Percentiles rank a stretch among this genome's conserved stretches.
phyloP scores from a whole-genome alignment of 2,797 vertebrate genomes.

The Naso thynnoides region DNA sequence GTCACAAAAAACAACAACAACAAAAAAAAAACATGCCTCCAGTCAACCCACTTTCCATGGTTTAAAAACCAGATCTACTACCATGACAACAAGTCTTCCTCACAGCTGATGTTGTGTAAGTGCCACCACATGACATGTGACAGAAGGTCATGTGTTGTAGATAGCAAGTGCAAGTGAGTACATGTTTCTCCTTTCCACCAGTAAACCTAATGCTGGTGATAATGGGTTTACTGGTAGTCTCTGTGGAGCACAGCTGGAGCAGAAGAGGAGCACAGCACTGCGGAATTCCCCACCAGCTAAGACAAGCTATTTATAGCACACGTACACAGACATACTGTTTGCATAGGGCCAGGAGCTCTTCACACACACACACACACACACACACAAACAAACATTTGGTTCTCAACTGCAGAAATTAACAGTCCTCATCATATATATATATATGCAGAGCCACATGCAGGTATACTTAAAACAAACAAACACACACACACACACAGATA shows the following conservation, averaged over 20 bases:
- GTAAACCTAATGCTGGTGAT: slow-evolving; percentile 52
- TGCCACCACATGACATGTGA: slow-evolving; percentile 56
- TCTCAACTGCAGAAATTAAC: slow-evolving; percentile 18
- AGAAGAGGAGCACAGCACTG: slow-evolving; percentile 75
- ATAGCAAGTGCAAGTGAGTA: not conserved
- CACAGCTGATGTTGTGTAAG: slow-evolving; percentile 55
- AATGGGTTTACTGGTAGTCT: slow-evolving; percentile 68
- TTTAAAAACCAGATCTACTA: slow-evolving; percentile 53
- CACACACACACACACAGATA: slow-evolving; percentile 14
- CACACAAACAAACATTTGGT: slow-evolving; percentile 14
- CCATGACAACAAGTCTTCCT: slow-evolving; percentile 33
- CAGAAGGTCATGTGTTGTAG: slow-evolving; percentile 48
- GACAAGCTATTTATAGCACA: slow-evolving; percentile 79
- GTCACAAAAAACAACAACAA: slow-evolving; percentile 7
- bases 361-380: slow-evolving; percentile 24
- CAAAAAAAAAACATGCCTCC: too few species aligned
- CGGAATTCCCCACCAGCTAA: slow-evolving; percentile 81
- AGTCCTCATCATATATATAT: slow-evolving; percentile 3
- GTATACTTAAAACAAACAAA: slow-evolving; percentile 16
- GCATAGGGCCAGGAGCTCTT: slow-evolving; percentile 56
- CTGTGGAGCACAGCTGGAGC: slow-evolving; percentile 73
- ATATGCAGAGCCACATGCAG: slow-evolving; percentile 34
- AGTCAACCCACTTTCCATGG: slow-evolving; percentile 48
- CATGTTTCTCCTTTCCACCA: slow-evolving; percentile 37
- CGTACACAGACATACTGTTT: slow-evolving; percentile 62